These are phyloP conservation scores for Chloropsis hardwickii DNA, from an alignment of 2,113 vertebrate species.

Conservation along the genomic window DNA sequence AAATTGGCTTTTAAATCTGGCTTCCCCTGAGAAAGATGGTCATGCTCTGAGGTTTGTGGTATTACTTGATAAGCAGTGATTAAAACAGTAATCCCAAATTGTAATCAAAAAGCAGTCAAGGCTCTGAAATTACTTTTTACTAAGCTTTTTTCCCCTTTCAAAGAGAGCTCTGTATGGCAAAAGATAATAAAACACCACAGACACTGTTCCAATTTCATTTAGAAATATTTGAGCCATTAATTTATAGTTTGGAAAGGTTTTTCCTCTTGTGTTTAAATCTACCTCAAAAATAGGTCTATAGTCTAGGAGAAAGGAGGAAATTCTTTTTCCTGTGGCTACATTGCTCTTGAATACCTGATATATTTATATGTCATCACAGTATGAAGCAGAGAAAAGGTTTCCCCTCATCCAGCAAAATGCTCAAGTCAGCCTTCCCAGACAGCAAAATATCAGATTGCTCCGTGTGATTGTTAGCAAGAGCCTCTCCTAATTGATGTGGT, in stretches of 20 bases:
- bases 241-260: not conserved
- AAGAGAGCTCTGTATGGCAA: not conserved
- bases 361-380: not conserved
- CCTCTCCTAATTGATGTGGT: not conserved
- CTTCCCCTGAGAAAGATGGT: constrained; percentile 40
- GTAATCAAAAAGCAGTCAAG: constrained; percentile 45
- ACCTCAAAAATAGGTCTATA: not conserved
- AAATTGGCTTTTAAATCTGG: constrained; percentile 59
- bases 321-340: not conserved
- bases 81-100: constrained; percentile 45
- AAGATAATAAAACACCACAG: constrained; percentile 13
- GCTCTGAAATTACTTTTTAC: constrained; percentile 53
- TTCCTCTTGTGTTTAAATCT: not conserved
- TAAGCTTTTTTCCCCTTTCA: constrained; percentile 37
- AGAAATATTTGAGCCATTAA: constrained; percentile 11
- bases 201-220: not conserved
- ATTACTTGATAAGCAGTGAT: constrained; percentile 37
- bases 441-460: not conserved
- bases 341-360: not conserved
- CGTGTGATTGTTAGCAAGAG: not conserved
- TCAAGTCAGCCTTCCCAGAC: not conserved
- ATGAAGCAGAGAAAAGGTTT: not conserved
- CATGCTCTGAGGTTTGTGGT: constrained; percentile 44
- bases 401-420: not conserved
- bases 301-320: not conserved